Evolutionary conservation across 2,113 vertebrate species (phyloP).

Genomic region (Nanorana parkeri): DNA sequence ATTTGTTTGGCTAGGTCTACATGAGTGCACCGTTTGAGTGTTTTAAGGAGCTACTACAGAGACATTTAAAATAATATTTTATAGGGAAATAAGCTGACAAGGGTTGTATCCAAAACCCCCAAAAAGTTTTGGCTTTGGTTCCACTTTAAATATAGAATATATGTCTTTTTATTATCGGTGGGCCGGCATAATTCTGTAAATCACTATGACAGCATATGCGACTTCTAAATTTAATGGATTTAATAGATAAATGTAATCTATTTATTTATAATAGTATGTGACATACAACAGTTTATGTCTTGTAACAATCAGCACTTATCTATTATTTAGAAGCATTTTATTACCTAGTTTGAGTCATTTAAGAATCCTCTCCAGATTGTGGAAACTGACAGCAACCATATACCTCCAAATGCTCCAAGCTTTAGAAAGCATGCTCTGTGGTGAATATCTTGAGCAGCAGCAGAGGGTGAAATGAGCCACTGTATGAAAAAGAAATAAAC

Average conservation of each 20-base stretch:
- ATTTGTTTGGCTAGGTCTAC: no score
- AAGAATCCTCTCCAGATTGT: conserved; percentile 2
- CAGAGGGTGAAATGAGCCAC: conserved; percentile 54
- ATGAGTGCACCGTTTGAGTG: no score
- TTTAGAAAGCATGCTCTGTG: conserved; percentile 37
- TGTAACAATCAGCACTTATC: neutral
- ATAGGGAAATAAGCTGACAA: no score
- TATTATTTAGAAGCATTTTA: conserved; percentile 7
- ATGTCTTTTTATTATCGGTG: no score
- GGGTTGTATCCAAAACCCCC: no score
- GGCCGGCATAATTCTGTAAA: no score
- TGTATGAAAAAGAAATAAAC: conserved; percentile 57
- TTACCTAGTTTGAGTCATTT: neutral
- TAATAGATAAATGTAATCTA: neutral
- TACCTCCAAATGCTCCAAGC: neutral
- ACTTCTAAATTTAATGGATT: no score
- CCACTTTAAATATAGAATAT: no score
- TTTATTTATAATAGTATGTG: neutral
- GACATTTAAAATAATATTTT: no score
- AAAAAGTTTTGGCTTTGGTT: no score
- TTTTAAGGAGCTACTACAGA: no score
- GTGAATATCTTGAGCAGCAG: conserved; percentile 38
- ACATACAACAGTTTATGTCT: neutral
- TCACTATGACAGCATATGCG: no score
- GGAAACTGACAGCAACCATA: conserved; percentile 26